A percentile compares a stretch with the other conserved stretches of the same genome.
Conservation (phyloP, 2,888 invertebrate species). For the Rhogogaster chlorosoma region DNA sequence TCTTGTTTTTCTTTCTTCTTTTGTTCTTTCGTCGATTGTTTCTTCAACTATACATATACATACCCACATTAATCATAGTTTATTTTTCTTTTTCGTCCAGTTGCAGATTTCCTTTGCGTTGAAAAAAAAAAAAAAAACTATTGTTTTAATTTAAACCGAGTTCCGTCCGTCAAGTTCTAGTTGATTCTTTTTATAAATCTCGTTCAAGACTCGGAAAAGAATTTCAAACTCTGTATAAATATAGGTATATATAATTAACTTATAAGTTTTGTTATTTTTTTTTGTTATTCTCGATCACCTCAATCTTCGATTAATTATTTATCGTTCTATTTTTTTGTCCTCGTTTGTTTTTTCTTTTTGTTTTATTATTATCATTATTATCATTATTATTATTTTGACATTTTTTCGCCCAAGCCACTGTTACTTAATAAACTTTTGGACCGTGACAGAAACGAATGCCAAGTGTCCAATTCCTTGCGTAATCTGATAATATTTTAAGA, state of each 20-base stretch:
- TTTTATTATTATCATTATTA: not conserved
- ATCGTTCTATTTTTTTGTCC: not conserved
- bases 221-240: too few species aligned
- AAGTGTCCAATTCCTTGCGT: constrained; percentile 50
- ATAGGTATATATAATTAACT: too few species aligned
- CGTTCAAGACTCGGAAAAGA: not conserved
- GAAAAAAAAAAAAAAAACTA: not conserved
- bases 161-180: not conserved
- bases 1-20: not conserved
- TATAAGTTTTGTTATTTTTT: not conserved
- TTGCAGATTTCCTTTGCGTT: not conserved
- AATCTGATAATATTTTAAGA: constrained; percentile 49
- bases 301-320: not conserved
- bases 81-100: not conserved
- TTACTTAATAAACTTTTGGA: constrained; percentile 23
- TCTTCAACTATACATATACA: not conserved
- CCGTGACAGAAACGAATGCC: constrained; percentile 40
- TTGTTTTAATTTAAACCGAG: not conserved
- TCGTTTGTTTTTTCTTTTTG: not conserved
- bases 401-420: not conserved
- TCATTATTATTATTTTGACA: not conserved
- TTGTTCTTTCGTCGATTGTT: constrained; percentile 4
- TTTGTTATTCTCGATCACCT: not conserved
- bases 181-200: not conserved
- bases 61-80: not conserved